A percentile compares a stretch with the other conserved stretches of the same genome.
Evolutionary conservation across 2,888 invertebrate species (phyloP).

Genomic region (Papilio elwesi): DNA sequence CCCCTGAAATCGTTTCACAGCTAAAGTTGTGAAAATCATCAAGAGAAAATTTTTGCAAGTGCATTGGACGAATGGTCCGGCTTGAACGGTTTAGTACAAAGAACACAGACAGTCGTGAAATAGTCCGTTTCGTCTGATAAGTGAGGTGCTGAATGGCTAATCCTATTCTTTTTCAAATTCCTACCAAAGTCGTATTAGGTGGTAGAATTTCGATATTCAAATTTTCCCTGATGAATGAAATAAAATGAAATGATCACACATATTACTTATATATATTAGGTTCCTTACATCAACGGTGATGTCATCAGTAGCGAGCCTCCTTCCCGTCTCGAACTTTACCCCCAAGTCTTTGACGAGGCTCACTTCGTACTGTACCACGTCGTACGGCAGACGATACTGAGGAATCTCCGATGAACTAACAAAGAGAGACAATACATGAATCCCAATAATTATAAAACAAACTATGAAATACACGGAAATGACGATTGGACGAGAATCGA

Average conservation of each 20-base stretch:
- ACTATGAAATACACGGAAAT: background rate
- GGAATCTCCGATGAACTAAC: constrained; percentile 97
- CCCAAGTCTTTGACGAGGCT: constrained; percentile 96
- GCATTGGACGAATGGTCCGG: no score
- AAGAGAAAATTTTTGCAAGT: no score
- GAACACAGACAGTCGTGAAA: background rate
- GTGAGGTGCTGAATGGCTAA: no score
- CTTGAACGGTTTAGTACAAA: no score
- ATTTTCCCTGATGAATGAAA: no score
- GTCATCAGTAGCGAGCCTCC: constrained; percentile 88
- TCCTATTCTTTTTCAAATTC: no score
- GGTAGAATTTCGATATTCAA: no score
- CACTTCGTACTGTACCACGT: constrained; percentile 96
- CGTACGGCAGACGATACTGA: constrained; percentile 96
- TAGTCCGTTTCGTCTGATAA: background rate
- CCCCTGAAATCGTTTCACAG: constrained; percentile 65
- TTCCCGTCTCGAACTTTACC: constrained; percentile 92
- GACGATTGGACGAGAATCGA: background rate
- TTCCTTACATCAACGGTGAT: constrained; percentile 87
- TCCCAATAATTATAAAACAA: background rate
- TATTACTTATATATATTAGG: background rate
- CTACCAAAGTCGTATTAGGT: no score
- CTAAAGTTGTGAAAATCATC: no score
- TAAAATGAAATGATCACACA: no score
- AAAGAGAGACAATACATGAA: constrained; percentile 48